phyloP scores from a whole-genome alignment of 2,113 vertebrate species.

The Elaphurus davidianus region DNA sequence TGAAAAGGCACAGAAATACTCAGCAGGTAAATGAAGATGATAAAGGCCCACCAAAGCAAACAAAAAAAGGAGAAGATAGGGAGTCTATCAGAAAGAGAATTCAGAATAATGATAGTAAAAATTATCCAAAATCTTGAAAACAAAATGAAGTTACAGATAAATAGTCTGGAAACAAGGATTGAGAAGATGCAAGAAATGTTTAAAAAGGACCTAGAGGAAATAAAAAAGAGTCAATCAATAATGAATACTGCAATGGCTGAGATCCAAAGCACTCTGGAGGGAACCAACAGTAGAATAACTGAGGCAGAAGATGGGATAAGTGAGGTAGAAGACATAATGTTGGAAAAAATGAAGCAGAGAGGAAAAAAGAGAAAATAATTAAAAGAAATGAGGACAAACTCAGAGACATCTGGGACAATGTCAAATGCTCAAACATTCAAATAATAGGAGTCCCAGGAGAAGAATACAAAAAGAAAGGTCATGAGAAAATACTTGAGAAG shows the following conservation, averaged over 20 bases:
- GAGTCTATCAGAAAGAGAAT: background rate
- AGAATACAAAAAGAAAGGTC: background rate
- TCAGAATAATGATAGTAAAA: background rate
- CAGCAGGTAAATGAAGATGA: background rate
- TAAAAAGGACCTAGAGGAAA: background rate
- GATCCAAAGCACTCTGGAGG: background rate
- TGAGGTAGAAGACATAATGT: background rate
- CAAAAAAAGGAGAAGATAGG: rapidly evolving
- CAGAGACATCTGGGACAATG: background rate
- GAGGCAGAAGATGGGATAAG: background rate
- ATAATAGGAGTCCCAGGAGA: background rate
- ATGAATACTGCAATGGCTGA: background rate
- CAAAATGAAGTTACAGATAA: background rate
- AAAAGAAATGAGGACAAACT: background rate
- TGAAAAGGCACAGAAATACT: background rate
- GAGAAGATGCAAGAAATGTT: background rate
- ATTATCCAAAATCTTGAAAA: background rate
- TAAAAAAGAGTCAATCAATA: background rate
- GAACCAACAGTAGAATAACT: background rate
- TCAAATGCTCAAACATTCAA: background rate
- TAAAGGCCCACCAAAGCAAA: background rate
- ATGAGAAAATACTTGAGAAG: background rate
- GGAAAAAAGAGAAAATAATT: background rate
- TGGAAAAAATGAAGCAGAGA: background rate
- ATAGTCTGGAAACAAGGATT: background rate